Conservation (phyloP, 1,140 invertebrate species). For the Subanguina moxae region DNA sequence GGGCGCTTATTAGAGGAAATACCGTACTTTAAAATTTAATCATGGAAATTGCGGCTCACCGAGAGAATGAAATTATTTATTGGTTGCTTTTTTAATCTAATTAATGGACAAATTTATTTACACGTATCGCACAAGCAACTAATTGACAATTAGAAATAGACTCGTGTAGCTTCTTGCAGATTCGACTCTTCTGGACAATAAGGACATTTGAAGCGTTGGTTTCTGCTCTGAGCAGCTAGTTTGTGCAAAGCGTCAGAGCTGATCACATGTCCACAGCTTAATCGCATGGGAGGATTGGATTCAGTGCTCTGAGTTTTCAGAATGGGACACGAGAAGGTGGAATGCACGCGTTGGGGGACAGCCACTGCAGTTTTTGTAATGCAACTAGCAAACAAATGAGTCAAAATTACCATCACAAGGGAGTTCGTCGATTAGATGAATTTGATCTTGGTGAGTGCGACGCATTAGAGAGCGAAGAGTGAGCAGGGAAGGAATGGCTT, state of each 20-base stretch:
- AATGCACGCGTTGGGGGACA: conserved; percentile 68
- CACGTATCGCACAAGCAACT: too few species aligned
- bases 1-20: too few species aligned
- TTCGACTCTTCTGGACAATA: conserved; percentile 95
- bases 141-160: conserved; percentile 72
- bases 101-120: too few species aligned
- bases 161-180: conserved; percentile 81
- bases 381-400: too few species aligned
- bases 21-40: too few species aligned
- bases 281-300: conserved; percentile 89
- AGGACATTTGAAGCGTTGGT: conserved; percentile 75
- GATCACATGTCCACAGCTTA: conserved; percentile 96
- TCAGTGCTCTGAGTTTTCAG: conserved; percentile 91
- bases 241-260: conserved; percentile 88
- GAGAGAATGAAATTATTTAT: too few species aligned
- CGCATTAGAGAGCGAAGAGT: conserved; percentile 35
- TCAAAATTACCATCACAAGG: conserved; percentile 7
- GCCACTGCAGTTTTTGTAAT: neutral
- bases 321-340: conserved; percentile 96
- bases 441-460: conserved; percentile 19
- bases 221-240: conserved; percentile 86
- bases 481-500: conserved; percentile 40
- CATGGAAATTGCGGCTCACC: too few species aligned
- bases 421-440: conserved; percentile 30
- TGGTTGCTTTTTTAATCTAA: too few species aligned